These are phyloP conservation scores for Aricia agestis DNA, from an alignment of 1,140 invertebrate genomes.

Conservation along the genomic window DNA sequence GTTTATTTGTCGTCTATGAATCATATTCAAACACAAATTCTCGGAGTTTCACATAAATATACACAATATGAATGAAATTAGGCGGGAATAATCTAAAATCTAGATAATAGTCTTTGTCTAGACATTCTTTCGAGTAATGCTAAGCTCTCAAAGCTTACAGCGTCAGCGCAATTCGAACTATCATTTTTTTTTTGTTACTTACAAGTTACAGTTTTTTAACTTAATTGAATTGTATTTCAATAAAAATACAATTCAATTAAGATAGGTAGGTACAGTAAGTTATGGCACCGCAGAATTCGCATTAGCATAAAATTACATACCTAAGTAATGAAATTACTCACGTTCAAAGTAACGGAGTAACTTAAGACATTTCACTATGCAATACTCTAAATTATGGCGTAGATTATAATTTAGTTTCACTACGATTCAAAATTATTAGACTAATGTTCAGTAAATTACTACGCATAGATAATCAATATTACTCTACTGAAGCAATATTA, in stretches of 20 bases:
- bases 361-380: conserved; percentile 3
- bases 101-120: too few relatives aligned
- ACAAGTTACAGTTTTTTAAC: too few relatives aligned
- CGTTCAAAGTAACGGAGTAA: not conserved
- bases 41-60: conserved; percentile 1
- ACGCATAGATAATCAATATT: not conserved
- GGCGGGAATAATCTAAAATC: too few relatives aligned
- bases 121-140: too few relatives aligned
- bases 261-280: not conserved
- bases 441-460: not conserved
- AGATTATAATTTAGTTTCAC: conserved; percentile 15
- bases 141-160: too few relatives aligned
- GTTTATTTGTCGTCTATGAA: conserved; percentile 31
- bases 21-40: conserved; percentile 23
- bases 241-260: not conserved
- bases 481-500: not conserved
- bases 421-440: not conserved
- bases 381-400: conserved; percentile 12
- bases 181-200: too few relatives aligned
- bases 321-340: not conserved
- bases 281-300: not conserved
- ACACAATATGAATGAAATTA: not conserved
- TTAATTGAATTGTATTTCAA: not conserved
- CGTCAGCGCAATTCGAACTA: too few relatives aligned
- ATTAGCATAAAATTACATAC: conserved; percentile 1